Evolutionary conservation across 1,140 invertebrate species (phyloP), one percentile per base, ranked within the genome.

Genomic region (Drosophila varians): DNA sequence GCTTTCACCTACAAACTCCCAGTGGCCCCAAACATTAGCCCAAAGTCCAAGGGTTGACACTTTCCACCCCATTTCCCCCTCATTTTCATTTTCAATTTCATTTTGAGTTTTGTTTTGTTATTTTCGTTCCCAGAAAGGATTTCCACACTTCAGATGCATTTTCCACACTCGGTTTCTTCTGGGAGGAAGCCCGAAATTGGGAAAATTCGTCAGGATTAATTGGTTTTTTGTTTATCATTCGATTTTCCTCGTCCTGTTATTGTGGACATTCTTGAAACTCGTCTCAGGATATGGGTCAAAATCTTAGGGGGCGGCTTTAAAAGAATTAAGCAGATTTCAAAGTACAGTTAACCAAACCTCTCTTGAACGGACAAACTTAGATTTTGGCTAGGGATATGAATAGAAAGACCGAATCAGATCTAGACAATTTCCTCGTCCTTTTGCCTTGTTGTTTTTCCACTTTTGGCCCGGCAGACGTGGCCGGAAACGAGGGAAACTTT

Each of bases 401-500:
- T 3, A 12, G n/a, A 26, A 34, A 7, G 3, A 19, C 14, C 3
- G 9, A 23, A 23, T 18, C 31, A 43, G 40, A 21, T 25, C 21
- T 12, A 51, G 48, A 70, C 45, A 43, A 49, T 69, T 57, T 68
- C 12, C 5, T 11, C 7, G 25, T n/a, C n/a, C n/a, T n/a, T n/a
- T n/a, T n/a, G n/a, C n/a, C n/a, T n/a, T n/a, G n/a, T 28, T 16
- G n/a, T 25, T 8, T 14, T 9, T 18, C 21, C 26, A 0, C 14
- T 3, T 23, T 25, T 34, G 16, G 45, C 47, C 18, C 12, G 23
- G 16, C 18, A 34, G 42, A 68, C 64, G 48, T 66, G 62, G 60
- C 62, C 62, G 65, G 64, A 69, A 68, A 66, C 28, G 68, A 21
- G 71, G 57, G 57, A 80, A 86, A 86, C 79, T 84, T 84, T 79